Evolutionary conservation across 2,113 vertebrate species (phyloP), one percentile per base, ranked within the genome.

Genomic region (Helogale parvula): DNA sequence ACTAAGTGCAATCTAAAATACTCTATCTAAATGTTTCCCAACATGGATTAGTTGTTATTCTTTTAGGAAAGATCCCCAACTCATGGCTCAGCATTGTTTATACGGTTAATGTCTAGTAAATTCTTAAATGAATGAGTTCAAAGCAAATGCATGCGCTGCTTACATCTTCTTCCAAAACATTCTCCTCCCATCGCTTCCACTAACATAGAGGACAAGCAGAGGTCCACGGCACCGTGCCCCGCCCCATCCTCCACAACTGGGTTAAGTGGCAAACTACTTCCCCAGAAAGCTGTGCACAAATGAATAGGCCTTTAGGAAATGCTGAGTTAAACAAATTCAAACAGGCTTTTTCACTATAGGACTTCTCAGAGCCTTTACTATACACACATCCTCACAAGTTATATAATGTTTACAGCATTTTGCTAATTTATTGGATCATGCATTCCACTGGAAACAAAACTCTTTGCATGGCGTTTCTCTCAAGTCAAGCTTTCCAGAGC

Each of bases 291-390:
- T 95, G 45, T 94, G 25, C 65, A 66, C 31, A 76, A 77, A 95
- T 83, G 60, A 96, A 96, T 92, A 77, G 10, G 60, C 89, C 47
- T 81, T 89, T 76, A 83, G 41, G 35, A 93, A 90, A 86, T 88
- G 45, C 29, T 65, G 68, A 92, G n/a, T 87, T 87, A 93, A 96
- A 92, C 52, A 80, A 83, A 38, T 85, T 87, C 33, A 81, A 95
- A 72, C 45, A 74, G 29, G 47, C 27, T 35, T 88, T 94, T 92
- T 88, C 19, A 86, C 33, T 93, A 89, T 47, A 96, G 89, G 82
- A 87, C 82, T 97, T 98, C 57, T 94, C 94, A 90, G 66, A 91
- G 79, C 72, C 83, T 94, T 96, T 45, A 86, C 57, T 38, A 50
- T 8, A 38, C 66, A n/a, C 52, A 50, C 87, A 76, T 65, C 38